These are phyloP conservation scores for Myioborus melanocephalus DNA, from an alignment of 2,797 vertebrate genomes.

Conservation along the genomic window DNA sequence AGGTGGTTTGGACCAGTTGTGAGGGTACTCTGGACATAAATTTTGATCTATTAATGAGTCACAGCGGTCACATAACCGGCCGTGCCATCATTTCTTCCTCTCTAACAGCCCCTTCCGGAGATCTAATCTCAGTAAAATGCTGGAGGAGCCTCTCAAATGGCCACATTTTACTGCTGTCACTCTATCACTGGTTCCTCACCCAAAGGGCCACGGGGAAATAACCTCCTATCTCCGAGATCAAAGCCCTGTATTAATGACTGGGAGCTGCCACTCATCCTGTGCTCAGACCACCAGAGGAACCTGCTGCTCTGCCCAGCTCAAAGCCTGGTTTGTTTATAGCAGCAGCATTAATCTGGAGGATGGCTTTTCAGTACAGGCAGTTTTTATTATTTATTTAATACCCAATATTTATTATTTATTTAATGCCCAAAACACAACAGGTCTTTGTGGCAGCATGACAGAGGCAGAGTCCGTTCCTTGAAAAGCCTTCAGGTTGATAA, in stretches of 20 bases:
- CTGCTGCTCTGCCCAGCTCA: neutral
- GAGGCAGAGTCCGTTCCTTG: neutral
- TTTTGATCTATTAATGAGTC: conserved; percentile 64
- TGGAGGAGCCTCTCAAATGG: conserved; percentile 44
- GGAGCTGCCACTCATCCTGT: neutral
- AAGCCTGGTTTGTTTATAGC: neutral
- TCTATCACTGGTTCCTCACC: neutral
- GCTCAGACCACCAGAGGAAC: neutral
- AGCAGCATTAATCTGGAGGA: neutral
- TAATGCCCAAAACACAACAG: neutral
- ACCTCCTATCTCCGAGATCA: conserved; percentile 35
- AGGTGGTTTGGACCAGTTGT: neutral
- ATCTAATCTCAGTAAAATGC: conserved; percentile 56
- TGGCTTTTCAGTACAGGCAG: neutral
- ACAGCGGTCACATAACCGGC: neutral
- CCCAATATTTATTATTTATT: conserved; percentile 8
- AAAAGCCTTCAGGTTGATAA: neutral
- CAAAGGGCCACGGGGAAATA: neutral
- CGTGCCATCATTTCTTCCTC: neutral
- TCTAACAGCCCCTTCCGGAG: conserved; percentile 44
- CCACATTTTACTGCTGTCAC: conserved; percentile 39
- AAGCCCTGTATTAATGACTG: neutral
- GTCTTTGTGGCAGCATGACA: neutral
- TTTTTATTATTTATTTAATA: conserved; percentile 1
- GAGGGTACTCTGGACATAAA: conserved; percentile 39